Percentiles rank a stretch among this genome's conserved stretches.
phyloP scores from a whole-genome alignment of 2,888 invertebrate genomes.

The Rhodophaea formosa region DNA sequence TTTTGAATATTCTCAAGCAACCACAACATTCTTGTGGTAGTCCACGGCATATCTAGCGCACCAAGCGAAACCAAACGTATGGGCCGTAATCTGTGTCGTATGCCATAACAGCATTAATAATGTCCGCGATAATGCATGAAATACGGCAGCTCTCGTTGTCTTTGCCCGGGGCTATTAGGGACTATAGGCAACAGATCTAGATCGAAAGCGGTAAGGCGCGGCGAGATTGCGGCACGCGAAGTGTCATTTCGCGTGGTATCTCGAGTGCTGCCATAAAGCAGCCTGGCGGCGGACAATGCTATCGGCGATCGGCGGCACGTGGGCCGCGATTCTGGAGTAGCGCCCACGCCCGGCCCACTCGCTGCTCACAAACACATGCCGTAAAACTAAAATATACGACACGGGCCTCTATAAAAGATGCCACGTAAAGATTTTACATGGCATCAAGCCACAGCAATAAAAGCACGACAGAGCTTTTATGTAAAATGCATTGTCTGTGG shows the following conservation, averaged over 20 bases:
- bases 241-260: constrained; percentile 64
- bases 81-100: constrained; percentile 16
- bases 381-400: constrained; percentile 70
- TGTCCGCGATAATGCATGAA: constrained; percentile 24
- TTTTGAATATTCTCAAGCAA: constrained; percentile 37
- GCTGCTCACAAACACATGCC: constrained; percentile 45
- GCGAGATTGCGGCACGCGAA: constrained; percentile 52
- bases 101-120: constrained; percentile 8
- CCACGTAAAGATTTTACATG: constrained; percentile 64
- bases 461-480: constrained; percentile 63
- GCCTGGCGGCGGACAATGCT: constrained; percentile 68
- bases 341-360: constrained; percentile 66
- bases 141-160: constrained; percentile 19
- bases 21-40: constrained; percentile 28
- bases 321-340: constrained; percentile 72
- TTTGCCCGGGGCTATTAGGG: constrained; percentile 15
- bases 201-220: constrained; percentile 31
- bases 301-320: constrained; percentile 70
- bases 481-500: constrained; percentile 60
- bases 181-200: constrained; percentile 23
- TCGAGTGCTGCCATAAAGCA: constrained; percentile 64
- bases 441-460: constrained; percentile 59
- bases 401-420: constrained; percentile 63
- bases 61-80: background rate
- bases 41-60: constrained; percentile 21